These are phyloP conservation scores for Macquaria ambigua DNA, from an alignment of 2,113 vertebrate genomes.

Conservation along the genomic window DNA sequence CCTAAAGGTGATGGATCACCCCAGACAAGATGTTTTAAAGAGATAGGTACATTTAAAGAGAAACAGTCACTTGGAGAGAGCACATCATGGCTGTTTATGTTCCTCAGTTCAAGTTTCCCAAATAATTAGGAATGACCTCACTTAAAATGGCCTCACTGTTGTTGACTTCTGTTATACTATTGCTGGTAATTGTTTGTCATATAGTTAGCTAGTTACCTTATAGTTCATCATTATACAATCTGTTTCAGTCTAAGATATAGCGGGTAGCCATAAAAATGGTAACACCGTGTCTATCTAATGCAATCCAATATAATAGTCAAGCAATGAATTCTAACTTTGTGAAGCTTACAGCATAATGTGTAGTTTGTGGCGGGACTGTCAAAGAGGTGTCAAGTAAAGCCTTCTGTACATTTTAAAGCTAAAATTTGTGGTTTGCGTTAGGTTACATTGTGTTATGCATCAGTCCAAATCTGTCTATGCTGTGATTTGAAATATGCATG, in stretches of 20 bases:
- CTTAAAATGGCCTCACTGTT: slow-evolving; percentile 4
- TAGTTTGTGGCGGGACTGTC: slow-evolving; percentile 16
- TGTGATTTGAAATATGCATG: slow-evolving; percentile 29
- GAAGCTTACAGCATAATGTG: not conserved
- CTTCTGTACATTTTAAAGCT: not conserved
- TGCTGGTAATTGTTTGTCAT: not conserved
- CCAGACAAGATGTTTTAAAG: slow-evolving; percentile 47
- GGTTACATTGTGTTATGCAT: slow-evolving; percentile 26
- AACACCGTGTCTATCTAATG: not conserved
- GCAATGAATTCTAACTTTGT: not conserved
- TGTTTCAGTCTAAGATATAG: not conserved
- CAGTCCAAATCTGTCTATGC: not conserved
- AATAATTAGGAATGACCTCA: slow-evolving; percentile 15
- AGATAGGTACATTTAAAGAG: slow-evolving; percentile 26
- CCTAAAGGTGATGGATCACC: slow-evolving; percentile 54
- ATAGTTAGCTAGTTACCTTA: too few relatives aligned
- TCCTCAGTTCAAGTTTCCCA: slow-evolving; percentile 2
- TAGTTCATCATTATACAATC: not conserved
- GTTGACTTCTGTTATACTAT: not conserved
- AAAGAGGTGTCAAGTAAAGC: not conserved
- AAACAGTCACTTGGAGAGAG: slow-evolving; percentile 8
- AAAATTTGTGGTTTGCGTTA: slow-evolving; percentile 1
- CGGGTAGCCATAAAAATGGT: not conserved
- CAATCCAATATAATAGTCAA: not conserved
- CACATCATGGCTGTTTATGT: not conserved